phyloP scores from a whole-genome alignment of 2,888 invertebrate genomes.

The Helicoverpa assulta region DNA sequence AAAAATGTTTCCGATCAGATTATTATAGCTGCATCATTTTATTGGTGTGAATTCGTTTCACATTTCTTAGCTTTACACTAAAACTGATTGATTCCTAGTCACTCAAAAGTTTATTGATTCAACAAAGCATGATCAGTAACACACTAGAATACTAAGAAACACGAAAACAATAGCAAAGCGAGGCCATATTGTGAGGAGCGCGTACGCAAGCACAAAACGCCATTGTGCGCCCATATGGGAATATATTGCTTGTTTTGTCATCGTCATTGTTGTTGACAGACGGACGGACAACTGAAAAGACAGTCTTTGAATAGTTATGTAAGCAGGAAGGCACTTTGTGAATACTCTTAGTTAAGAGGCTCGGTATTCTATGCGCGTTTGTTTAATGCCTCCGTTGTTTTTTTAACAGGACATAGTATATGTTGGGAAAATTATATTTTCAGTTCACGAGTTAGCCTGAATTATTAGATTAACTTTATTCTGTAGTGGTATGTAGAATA shows the following conservation, averaged over 20 bases:
- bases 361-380: conserved; percentile 60
- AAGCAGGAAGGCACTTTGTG: conserved; percentile 71
- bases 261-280: conserved; percentile 86
- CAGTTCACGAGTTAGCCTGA: background rate
- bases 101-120: conserved; percentile 53
- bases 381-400: conserved; percentile 53
- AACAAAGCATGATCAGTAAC: conserved; percentile 43
- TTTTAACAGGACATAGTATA: conserved; percentile 9
- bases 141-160: conserved; percentile 64
- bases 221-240: conserved; percentile 88
- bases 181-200: conserved; percentile 75
- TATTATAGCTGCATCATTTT: conserved; percentile 29
- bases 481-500: no score
- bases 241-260: conserved; percentile 89
- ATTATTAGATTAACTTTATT: no score
- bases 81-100: conserved; percentile 27
- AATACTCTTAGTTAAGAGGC: conserved; percentile 67
- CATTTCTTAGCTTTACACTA: conserved; percentile 14
- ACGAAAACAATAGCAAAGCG: conserved; percentile 77
- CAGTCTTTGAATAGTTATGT: conserved; percentile 85
- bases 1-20: conserved; percentile 37
- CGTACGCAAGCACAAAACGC: conserved; percentile 76
- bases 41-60: conserved; percentile 41
- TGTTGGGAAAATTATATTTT: background rate
- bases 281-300: conserved; percentile 89